phyloP scores from a whole-genome alignment of 1,140 invertebrate genomes.

The Calosoma granatense region DNA sequence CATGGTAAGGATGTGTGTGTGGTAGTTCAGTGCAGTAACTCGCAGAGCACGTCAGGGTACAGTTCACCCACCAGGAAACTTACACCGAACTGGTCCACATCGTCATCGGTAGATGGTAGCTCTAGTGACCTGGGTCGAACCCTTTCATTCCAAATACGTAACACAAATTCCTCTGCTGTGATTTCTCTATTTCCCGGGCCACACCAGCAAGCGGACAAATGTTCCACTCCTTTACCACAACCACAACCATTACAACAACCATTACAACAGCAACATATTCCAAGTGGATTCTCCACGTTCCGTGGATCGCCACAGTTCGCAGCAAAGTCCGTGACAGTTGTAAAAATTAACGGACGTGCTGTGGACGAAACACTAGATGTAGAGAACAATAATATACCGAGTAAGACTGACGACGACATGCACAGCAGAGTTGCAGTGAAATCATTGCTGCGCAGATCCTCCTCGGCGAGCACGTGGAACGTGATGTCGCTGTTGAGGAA shows the following conservation, averaged over 20 bases:
- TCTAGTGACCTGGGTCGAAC: constrained; percentile 27
- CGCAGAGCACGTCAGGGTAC: constrained; percentile 37
- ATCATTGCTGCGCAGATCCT: constrained; percentile 3
- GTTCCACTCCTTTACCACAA: background rate
- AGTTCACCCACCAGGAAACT: constrained; percentile 32
- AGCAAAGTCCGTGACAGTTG: background rate
- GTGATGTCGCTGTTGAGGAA: constrained; percentile 30
- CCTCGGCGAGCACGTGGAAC: constrained; percentile 23
- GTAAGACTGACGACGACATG: background rate
- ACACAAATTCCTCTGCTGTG: constrained; percentile 30
- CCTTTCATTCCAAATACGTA: constrained; percentile 30
- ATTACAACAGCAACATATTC: too few species aligned
- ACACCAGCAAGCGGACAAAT: constrained; percentile 1
- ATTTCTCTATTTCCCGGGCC: constrained; percentile 29
- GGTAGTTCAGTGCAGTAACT: constrained; percentile 28
- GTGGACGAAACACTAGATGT: background rate
- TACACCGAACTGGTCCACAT: constrained; percentile 31
- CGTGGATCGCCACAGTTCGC: background rate
- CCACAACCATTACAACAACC: too few species aligned
- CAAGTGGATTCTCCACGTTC: background rate
- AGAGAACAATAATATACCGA: background rate
- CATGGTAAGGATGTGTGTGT: constrained; percentile 31
- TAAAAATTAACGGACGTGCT: background rate
- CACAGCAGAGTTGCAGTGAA: background rate
- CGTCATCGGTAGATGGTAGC: constrained; percentile 32